Percentiles rank a stretch among this genome's conserved stretches.
Conservation (phyloP, 2,888 invertebrate genomes). For the Lordiphosa fenestrarum region DNA sequence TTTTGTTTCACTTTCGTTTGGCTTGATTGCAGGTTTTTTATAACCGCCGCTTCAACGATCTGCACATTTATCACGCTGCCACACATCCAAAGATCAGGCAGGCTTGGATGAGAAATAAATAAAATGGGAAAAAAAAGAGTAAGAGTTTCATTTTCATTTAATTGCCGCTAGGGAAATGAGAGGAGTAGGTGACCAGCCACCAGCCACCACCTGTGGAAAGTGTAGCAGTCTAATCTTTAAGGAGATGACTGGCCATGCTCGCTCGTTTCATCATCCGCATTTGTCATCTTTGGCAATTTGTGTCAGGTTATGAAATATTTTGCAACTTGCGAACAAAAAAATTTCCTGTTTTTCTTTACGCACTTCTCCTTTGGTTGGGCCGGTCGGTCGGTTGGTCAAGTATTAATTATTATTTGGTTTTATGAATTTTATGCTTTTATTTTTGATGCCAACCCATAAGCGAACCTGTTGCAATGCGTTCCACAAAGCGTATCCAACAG, state of each 20-base stretch:
- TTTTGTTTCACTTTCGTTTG: conserved; percentile 76
- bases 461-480: conserved; percentile 61
- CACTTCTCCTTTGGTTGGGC: conserved; percentile 38
- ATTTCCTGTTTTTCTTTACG: conserved; percentile 65
- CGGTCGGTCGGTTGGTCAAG: conserved; percentile 21
- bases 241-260: conserved; percentile 40
- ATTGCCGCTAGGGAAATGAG: conserved; percentile 32
- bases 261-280: conserved; percentile 21
- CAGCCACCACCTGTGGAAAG: neutral
- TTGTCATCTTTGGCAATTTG: conserved; percentile 46
- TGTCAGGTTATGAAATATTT: conserved; percentile 64
- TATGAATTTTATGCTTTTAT: conserved; percentile 28
- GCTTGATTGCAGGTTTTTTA: conserved; percentile 67
- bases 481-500: conserved; percentile 31
- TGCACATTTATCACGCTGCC: conserved; percentile 71
- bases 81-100: conserved; percentile 48
- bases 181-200: conserved; percentile 1
- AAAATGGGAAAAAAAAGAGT: conserved; percentile 22
- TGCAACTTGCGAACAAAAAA: conserved; percentile 25
- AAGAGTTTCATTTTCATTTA: conserved; percentile 71
- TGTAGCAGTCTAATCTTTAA: neutral
- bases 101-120: conserved; percentile 18
- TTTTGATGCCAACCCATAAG: conserved; percentile 24
- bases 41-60: conserved; percentile 19
- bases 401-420: conserved; percentile 55